Conservation (phyloP, 2,888 invertebrate species). For the Polymixis flavicincta region DNA sequence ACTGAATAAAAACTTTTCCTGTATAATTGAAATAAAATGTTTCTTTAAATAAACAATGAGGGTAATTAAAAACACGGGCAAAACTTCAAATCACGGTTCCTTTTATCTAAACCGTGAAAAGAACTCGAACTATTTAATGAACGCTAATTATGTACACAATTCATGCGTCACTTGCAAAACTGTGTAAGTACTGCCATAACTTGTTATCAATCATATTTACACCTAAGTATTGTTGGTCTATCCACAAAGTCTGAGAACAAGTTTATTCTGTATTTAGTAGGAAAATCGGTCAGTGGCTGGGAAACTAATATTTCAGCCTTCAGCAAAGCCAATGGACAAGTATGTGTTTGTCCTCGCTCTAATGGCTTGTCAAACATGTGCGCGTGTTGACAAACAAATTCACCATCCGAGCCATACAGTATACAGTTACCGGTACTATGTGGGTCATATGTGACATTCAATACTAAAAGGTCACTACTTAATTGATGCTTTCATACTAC, state of each 20-base stretch:
- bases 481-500: slow-evolving; percentile 51
- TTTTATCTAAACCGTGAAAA: neutral
- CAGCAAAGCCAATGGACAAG: slow-evolving; percentile 48
- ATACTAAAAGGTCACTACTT: slow-evolving; percentile 50
- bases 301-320: slow-evolving; percentile 62
- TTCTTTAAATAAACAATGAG: neutral
- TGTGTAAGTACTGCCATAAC: slow-evolving; percentile 4
- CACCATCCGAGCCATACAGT: slow-evolving; percentile 70
- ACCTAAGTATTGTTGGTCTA: slow-evolving; percentile 29
- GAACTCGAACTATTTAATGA: slow-evolving; percentile 7
- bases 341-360: slow-evolving; percentile 77
- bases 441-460: slow-evolving; percentile 67
- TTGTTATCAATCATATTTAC: slow-evolving; percentile 39
- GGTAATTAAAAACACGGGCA: neutral
- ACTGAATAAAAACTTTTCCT: too few species aligned
- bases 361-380: slow-evolving; percentile 85
- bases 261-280: slow-evolving; percentile 47
- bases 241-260: slow-evolving; percentile 42
- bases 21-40: neutral
- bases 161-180: slow-evolving; percentile 20
- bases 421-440: slow-evolving; percentile 71
- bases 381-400: slow-evolving; percentile 79
- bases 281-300: slow-evolving; percentile 52
- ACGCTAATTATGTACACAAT: neutral
- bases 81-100: neutral